Evolutionary conservation across 2,797 vertebrate genomes (phyloP).

Genomic region (Chromis chromis): DNA sequence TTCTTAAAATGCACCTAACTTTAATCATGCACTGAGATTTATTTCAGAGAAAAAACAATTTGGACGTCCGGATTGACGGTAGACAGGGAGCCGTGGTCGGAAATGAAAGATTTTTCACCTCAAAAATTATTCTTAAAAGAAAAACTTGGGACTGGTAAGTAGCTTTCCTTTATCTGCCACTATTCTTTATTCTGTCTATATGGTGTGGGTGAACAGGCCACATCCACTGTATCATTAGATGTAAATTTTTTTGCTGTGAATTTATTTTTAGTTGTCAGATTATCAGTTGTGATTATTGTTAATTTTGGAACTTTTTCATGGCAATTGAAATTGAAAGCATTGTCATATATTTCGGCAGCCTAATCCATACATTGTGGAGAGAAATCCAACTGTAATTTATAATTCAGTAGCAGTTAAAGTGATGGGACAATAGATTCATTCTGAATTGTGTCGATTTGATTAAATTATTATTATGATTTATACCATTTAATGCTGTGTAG

Average conservation of each 20-base stretch:
- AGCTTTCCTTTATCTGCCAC: conserved; percentile 64
- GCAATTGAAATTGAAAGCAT: conserved; percentile 23
- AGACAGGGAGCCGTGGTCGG: neutral
- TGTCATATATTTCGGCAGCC: neutral
- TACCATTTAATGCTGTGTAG: too few species aligned
- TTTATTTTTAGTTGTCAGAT: neutral
- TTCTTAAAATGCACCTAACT: conserved; percentile 75
- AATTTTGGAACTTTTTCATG: conserved; percentile 43
- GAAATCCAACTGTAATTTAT: conserved; percentile 10
- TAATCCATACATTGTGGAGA: conserved; percentile 23
- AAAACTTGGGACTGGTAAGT: conserved; percentile 85
- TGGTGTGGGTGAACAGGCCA: conserved; percentile 26
- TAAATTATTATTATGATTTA: neutral
- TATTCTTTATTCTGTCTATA: conserved; percentile 56
- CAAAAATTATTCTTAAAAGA: conserved; percentile 57
- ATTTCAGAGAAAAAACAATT: conserved; percentile 39
- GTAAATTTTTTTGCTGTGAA: neutral
- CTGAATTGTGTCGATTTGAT: neutral
- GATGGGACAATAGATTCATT: neutral
- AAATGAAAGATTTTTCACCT: conserved; percentile 3
- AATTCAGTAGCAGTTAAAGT: neutral
- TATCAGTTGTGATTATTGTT: conserved; percentile 3
- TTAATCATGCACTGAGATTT: conserved; percentile 63
- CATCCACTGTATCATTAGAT: neutral
- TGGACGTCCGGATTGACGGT: neutral